Percentiles rank a stretch among this genome's conserved stretches.
Evolutionary conservation across 2,797 vertebrate species (phyloP).

Genomic region (Hippocampus kuda): DNA sequence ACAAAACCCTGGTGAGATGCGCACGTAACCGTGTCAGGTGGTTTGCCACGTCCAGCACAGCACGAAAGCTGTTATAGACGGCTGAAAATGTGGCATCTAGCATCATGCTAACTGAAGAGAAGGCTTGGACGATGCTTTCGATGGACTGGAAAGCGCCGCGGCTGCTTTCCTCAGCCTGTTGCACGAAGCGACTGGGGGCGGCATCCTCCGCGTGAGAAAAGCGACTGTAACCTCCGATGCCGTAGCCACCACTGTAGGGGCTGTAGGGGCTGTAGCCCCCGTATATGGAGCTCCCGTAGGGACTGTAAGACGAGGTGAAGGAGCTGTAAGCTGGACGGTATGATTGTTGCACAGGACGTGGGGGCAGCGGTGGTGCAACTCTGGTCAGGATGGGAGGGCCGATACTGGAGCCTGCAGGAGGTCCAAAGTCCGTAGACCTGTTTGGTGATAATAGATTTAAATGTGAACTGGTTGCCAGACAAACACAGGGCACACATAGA

Average conservation of each 20-base stretch:
- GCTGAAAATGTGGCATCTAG: constrained; percentile 96
- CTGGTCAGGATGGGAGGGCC: constrained; percentile 68
- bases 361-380: constrained; percentile 78
- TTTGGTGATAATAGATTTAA: neutral
- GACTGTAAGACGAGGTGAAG: constrained; percentile 76
- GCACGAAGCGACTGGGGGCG: constrained; percentile 87
- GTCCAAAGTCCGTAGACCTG: constrained; percentile 78
- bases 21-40: constrained; percentile 89
- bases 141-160: constrained; percentile 95
- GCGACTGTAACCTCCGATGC: constrained; percentile 73
- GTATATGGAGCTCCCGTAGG: constrained; percentile 81
- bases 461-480: neutral
- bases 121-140: constrained; percentile 96
- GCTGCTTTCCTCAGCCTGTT: constrained; percentile 95
- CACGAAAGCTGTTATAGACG: constrained; percentile 95
- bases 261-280: constrained; percentile 79
- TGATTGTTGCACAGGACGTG: constrained; percentile 70
- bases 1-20: constrained; percentile 91
- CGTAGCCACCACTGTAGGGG: constrained; percentile 63
- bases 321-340: constrained; percentile 80
- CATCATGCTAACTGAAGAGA: constrained; percentile 97
- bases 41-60: constrained; percentile 92
- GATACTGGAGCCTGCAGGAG: constrained; percentile 55
- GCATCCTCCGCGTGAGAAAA: constrained; percentile 69
- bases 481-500: too few relatives aligned